Percentiles rank a stretch among this genome's conserved stretches.
These are phyloP conservation scores for Phrixothrix hirtus DNA, from an alignment of 2,888 invertebrate genomes.

Conservation along the genomic window DNA sequence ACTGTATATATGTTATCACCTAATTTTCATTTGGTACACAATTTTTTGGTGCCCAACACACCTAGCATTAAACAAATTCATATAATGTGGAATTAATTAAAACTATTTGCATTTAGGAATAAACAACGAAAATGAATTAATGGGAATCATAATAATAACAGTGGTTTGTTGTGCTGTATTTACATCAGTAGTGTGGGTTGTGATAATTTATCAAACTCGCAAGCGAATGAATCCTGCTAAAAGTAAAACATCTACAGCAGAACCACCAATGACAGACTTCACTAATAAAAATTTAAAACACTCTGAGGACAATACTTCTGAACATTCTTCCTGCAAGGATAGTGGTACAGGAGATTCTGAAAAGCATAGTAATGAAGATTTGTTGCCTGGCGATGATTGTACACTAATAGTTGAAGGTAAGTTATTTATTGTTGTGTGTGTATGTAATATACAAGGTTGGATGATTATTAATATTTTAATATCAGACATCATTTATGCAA, in stretches of 20 bases:
- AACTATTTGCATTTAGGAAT: conserved; percentile 23
- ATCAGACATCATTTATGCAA: no score
- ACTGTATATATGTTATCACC: no score
- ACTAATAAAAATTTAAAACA: conserved; percentile 39
- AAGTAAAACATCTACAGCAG: conserved; percentile 56
- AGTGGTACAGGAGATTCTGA: conserved; percentile 81
- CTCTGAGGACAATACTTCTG: conserved; percentile 71
- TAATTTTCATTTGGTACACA: no score
- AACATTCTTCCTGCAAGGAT: conserved; percentile 77
- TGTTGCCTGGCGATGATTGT: conserved; percentile 48
- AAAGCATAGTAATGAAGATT: conserved; percentile 65
- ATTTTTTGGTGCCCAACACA: no score
- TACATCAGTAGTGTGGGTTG: conserved; percentile 90
- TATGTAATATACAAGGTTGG: no score
- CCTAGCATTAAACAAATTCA: no score
- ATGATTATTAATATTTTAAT: no score
- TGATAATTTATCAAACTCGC: conserved; percentile 85
- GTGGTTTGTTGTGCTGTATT: conserved; percentile 89
- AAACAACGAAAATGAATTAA: conserved; percentile 72
- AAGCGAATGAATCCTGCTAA: conserved; percentile 62
- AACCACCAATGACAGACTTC: conserved; percentile 41
- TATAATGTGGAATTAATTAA: background rate
- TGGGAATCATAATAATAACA: conserved; percentile 86
- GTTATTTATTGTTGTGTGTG: no score
- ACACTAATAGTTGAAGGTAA: conserved; percentile 43